Evolutionary conservation across 2,888 invertebrate genomes (phyloP).

Genomic region (Pharmacophagus antenor): DNA sequence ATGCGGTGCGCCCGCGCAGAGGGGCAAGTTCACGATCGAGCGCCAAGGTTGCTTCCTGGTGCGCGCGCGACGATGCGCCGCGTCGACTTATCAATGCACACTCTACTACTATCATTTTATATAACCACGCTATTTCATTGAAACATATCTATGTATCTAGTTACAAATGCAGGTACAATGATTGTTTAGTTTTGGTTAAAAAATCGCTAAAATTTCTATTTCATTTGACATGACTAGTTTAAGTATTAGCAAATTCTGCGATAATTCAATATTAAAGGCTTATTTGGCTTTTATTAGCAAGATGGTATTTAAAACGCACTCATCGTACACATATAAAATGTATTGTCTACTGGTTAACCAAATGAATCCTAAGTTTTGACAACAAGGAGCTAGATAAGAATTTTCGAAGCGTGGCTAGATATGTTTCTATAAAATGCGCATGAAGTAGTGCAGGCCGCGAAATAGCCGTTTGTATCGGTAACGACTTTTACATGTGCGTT

Average conservation of each 20-base stretch:
- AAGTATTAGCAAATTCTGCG: too few species aligned
- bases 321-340: neutral
- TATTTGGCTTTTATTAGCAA: too few species aligned
- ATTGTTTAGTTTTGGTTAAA: neutral
- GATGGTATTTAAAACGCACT: too few species aligned
- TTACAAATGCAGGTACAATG: neutral
- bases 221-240: neutral
- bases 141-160: neutral
- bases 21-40: constrained; percentile 73
- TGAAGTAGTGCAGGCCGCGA: constrained; percentile 5
- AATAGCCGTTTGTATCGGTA: constrained; percentile 45
- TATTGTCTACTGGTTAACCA: too few species aligned
- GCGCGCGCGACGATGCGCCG: constrained; percentile 51
- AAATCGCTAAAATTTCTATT: neutral
- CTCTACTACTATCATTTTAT: constrained; percentile 31
- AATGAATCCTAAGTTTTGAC: too few species aligned
- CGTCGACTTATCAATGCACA: constrained; percentile 44
- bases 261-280: too few species aligned
- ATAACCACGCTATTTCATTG: constrained; percentile 9
- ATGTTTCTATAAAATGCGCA: constrained; percentile 1
- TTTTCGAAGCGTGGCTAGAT: neutral
- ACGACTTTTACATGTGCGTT: constrained; percentile 59
- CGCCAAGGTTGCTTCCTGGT: constrained; percentile 73
- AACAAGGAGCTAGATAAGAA: neutral
- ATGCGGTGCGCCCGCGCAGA: constrained; percentile 34